Conservation (phyloP, 2,888 invertebrate genomes). For the Macrosoma leucophasiata region DNA sequence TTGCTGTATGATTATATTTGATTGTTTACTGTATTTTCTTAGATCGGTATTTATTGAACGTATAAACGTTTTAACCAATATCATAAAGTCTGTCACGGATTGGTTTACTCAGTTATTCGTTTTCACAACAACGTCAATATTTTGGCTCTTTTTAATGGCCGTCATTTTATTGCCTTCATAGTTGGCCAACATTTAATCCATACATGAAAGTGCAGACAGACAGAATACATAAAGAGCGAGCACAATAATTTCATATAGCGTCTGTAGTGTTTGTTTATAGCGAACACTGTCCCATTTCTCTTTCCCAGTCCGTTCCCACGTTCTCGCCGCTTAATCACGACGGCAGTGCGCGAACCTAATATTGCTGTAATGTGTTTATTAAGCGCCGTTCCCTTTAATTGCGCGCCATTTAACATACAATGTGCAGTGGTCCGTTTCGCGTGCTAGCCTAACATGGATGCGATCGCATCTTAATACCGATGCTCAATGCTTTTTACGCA, state of each 20-base stretch:
- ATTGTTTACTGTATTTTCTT: no score
- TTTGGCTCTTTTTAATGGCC: no score
- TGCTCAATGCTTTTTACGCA: conserved; percentile 36
- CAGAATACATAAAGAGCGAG: no score
- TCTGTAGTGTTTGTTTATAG: conserved; percentile 12
- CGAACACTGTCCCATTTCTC: conserved; percentile 22
- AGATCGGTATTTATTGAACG: no score
- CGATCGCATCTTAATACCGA: conserved; percentile 33
- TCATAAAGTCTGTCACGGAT: no score
- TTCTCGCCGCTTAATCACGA: conserved; percentile 61
- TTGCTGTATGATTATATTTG: conserved; percentile 39
- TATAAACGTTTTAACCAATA: no score
- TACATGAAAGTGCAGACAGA: no score
- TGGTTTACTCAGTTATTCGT: no score
- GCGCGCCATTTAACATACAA: conserved; percentile 64
- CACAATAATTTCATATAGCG: background rate
- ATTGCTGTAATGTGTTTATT: conserved; percentile 72
- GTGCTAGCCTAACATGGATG: conserved; percentile 49
- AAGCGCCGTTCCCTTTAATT: conserved; percentile 67
- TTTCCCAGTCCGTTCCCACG: conserved; percentile 63
- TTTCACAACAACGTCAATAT: no score
- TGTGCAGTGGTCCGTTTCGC: conserved; percentile 58
- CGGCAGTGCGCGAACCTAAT: conserved; percentile 63
- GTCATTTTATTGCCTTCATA: no score
- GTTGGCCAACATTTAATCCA: no score